Evolutionary conservation across 2,888 invertebrate species (phyloP).

Genomic region (Quadroppia sp.): DNA sequence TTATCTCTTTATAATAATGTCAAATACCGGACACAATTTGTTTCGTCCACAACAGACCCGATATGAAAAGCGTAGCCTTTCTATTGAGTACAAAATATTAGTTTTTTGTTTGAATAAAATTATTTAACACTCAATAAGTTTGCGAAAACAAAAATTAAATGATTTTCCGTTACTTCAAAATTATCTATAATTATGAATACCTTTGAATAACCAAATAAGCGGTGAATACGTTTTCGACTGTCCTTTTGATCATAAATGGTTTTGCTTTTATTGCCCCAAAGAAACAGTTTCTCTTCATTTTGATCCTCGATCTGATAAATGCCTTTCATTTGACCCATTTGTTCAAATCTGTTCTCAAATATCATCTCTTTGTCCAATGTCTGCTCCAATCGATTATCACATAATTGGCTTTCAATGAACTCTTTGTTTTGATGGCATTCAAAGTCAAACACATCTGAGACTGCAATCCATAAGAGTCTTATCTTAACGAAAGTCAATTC

Average conservation of each 20-base stretch:
- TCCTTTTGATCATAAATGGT: neutral
- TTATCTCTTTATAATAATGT: too few species aligned
- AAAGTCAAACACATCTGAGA: slow-evolving; percentile 8
- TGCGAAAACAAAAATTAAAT: too few species aligned
- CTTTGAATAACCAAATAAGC: slow-evolving; percentile 14
- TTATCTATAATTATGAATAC: neutral
- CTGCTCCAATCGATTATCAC: too few species aligned
- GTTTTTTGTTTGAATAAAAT: too few species aligned
- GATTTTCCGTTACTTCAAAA: too few species aligned
- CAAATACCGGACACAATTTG: neutral
- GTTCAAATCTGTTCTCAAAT: slow-evolving; percentile 18
- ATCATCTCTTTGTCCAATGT: too few species aligned
- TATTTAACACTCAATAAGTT: too few species aligned
- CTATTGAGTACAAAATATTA: neutral
- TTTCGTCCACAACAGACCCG: neutral
- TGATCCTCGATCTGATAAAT: neutral
- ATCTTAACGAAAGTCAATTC: neutral
- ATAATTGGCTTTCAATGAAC: neutral
- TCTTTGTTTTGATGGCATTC: neutral
- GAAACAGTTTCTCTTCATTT: neutral
- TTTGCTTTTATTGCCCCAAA: slow-evolving; percentile 32
- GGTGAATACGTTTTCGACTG: neutral
- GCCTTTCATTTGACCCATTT: slow-evolving; percentile 30
- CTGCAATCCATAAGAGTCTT: neutral
- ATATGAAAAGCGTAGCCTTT: neutral